Evolutionary conservation across 2,888 invertebrate genomes (phyloP).

Genomic region (Agrilus mali): DNA sequence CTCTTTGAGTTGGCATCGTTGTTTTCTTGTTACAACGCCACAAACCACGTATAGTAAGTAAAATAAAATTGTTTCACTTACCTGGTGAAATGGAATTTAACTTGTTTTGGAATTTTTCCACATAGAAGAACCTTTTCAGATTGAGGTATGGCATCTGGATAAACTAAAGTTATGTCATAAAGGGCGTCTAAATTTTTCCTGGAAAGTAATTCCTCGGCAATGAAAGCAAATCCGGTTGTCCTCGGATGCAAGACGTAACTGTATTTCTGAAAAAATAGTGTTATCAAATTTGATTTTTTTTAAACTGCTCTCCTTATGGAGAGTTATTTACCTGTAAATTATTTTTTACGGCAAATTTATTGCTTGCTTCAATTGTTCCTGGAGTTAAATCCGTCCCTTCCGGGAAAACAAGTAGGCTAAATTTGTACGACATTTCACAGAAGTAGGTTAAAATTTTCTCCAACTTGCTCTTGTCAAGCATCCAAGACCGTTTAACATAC

Average conservation of each 20-base stretch:
- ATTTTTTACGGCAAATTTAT: constrained; percentile 55
- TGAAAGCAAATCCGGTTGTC: constrained; percentile 64
- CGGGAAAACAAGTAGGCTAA: constrained; percentile 70
- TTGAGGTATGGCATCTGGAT: constrained; percentile 63
- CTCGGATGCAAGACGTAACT: constrained; percentile 75
- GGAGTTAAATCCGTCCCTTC: constrained; percentile 78
- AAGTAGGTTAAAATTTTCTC: constrained; percentile 62
- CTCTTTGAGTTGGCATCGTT: too few relatives aligned
- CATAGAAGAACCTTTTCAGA: constrained; percentile 55
- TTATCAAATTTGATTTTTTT: too few relatives aligned
- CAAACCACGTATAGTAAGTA: too few relatives aligned
- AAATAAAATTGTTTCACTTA: constrained; percentile 33
- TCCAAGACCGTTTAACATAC: constrained; percentile 75
- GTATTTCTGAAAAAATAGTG: constrained; percentile 35
- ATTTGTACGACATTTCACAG: constrained; percentile 47
- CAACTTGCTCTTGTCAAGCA: constrained; percentile 55
- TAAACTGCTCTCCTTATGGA: too few relatives aligned
- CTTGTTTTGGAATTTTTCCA: constrained; percentile 60
- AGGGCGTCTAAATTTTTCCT: constrained; percentile 56
- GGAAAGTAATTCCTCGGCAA: constrained; percentile 42
- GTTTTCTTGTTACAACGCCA: too few relatives aligned
- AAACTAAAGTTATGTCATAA: constrained; percentile 80
- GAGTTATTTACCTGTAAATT: constrained; percentile 43
- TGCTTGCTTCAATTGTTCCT: constrained; percentile 53
- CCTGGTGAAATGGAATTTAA: constrained; percentile 65